A percentile compares a stretch with the other conserved stretches of the same genome.
Conservation (phyloP, 2,888 invertebrate species). For the Trachelus iudaicus region DNA sequence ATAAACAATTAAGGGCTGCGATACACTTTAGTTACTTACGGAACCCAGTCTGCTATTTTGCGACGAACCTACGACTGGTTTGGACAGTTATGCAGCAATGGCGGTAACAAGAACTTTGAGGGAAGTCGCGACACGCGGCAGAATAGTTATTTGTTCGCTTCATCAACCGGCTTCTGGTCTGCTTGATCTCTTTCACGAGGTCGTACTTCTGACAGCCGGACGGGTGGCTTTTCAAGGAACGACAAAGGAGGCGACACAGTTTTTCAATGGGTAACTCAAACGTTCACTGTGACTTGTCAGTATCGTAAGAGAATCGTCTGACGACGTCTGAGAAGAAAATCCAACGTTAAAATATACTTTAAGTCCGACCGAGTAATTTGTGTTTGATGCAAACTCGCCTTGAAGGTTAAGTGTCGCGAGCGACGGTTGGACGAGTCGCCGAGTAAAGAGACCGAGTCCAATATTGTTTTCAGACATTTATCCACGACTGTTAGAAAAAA, state of each 20-base stretch:
- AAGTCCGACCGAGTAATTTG: too few relatives aligned
- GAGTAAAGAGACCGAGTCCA: background rate
- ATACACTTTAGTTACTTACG: conserved; percentile 75
- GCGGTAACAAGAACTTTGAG: conserved; percentile 80
- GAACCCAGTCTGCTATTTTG: conserved; percentile 92
- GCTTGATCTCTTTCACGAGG: conserved; percentile 84
- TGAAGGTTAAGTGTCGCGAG: too few relatives aligned
- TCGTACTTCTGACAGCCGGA: conserved; percentile 82
- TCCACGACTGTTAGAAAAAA: too few relatives aligned
- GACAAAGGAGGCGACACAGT: conserved; percentile 74
- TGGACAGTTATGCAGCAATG: conserved; percentile 90
- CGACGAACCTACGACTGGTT: conserved; percentile 93
- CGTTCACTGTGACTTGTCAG: background rate
- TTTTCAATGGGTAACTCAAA: conserved; percentile 75
- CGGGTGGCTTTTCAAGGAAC: conserved; percentile 83
- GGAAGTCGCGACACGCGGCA: conserved; percentile 74
- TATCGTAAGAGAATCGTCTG: too few relatives aligned
- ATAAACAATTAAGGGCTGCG: background rate
- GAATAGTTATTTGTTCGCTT: conserved; percentile 86
- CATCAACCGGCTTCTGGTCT: conserved; percentile 92
- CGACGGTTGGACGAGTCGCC: too few relatives aligned
- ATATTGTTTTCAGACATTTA: background rate
- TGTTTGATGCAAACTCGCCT: too few relatives aligned
- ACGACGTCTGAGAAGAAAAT: too few relatives aligned
- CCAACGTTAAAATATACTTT: too few relatives aligned